Percentiles rank a stretch among this genome's conserved stretches.
Evolutionary conservation across 2,888 invertebrate species (phyloP).

Genomic region (Ophonus ardosiacus): DNA sequence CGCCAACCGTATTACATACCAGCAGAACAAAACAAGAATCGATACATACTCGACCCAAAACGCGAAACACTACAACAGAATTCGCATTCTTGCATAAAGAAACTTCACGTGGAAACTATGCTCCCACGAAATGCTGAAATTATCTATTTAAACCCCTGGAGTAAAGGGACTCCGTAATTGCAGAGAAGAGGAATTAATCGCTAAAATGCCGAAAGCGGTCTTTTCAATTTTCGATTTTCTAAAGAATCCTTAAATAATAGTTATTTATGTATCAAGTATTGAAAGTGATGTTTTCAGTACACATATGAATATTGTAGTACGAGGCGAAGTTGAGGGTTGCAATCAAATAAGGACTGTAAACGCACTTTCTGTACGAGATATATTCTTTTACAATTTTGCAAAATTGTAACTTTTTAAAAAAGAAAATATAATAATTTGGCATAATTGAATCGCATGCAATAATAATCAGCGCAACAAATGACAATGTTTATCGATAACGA

Average conservation of each 20-base stretch:
- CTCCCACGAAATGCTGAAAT: slow-evolving; percentile 26
- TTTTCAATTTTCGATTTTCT: background rate
- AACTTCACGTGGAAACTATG: slow-evolving; percentile 20
- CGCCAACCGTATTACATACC: slow-evolving; percentile 8
- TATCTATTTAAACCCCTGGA: slow-evolving; percentile 2
- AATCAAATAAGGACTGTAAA: no score
- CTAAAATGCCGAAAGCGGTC: background rate
- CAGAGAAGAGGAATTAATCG: background rate
- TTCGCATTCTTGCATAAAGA: slow-evolving; percentile 34
- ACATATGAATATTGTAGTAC: no score
- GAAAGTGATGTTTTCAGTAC: no score
- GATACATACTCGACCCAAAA: slow-evolving; percentile 47
- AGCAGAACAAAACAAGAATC: slow-evolving; percentile 38
- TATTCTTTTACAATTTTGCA: no score
- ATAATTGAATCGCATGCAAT: no score
- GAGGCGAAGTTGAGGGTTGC: no score
- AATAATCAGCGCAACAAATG: no score
- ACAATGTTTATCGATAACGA: no score
- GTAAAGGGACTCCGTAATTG: background rate
- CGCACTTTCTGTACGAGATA: no score
- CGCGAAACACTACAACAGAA: slow-evolving; percentile 30
- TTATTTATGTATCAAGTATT: no score
- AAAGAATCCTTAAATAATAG: background rate
- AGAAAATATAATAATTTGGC: no score
- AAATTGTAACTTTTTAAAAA: no score